Base-by-base conservation (phyloP, 2,888 invertebrate genomes). In the Xanthorhoe spadicearia region DNA sequence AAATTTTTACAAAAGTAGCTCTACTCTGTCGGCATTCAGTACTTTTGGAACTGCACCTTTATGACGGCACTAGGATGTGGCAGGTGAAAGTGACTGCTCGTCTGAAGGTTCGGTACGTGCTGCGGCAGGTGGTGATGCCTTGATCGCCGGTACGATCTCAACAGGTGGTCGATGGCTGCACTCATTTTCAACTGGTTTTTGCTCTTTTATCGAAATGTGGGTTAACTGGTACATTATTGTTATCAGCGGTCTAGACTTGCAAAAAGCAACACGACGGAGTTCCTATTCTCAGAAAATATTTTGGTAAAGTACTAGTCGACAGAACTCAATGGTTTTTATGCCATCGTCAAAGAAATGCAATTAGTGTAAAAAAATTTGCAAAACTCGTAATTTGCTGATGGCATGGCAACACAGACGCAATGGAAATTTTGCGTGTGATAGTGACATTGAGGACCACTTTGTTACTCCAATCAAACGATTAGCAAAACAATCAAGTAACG, bases 81-180 rank as follows among this genome's bases (percentile, higher is more conserved):
- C 70, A 49, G 74, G 74, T 69, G 74, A 74, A 74, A 74, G 74
- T 74, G 72, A 66, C 53, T 57, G 60, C 60, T 57, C 23, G 59
- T 65, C 61, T 59, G 54, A 53, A n/a, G 63, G 52, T 50, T 57
- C 28, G 43, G 17, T 48, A 15, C 48, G 48, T 17, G 48, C 60
- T 52, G 19, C 58, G 48, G 61, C 64, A 68, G 74, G 68, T 72
- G 69, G 59, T 54, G 60, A 61, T 69, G 63, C 51, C 53, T n/a
- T 48, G 52, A 63, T 66, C 51, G 55, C 49, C 53, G 62, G 46
- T 67, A 67, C 61, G 63, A 65, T 59, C 65, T 56, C 62, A 60
- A 64, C 64, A 66, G 57, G 66, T 68, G 66, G 65, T 38, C 61
- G 35, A 56, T 32, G 17, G 13, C 18, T 60, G 52, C 48, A 61